phyloP scores from a whole-genome alignment of 2,888 invertebrate species.

The Zaprionus lineosus region DNA sequence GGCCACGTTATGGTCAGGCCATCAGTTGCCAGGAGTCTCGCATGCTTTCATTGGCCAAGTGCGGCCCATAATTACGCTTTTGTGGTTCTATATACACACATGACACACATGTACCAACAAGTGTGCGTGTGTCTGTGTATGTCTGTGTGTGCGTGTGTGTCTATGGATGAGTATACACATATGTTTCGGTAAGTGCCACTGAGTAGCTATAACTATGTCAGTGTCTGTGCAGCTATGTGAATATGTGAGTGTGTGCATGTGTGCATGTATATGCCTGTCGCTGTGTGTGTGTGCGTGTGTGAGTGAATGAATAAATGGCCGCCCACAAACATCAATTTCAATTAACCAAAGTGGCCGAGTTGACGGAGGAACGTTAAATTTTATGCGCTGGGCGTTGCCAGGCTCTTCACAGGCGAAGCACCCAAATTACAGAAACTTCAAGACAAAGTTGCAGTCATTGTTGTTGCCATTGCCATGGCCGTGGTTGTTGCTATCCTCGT shows the following conservation, averaged over 20 bases:
- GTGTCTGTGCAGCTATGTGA: no score
- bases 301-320: slow-evolving; percentile 36
- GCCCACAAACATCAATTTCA: slow-evolving; percentile 77
- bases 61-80: slow-evolving; percentile 43
- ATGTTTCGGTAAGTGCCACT: neutral
- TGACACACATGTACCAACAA: neutral
- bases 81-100: slow-evolving; percentile 33
- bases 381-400: slow-evolving; percentile 70
- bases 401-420: slow-evolving; percentile 9
- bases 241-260: slow-evolving; percentile 1
- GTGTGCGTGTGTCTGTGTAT: neutral
- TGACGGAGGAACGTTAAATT: slow-evolving; percentile 75
- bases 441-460: slow-evolving; percentile 54
- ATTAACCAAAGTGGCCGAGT: slow-evolving; percentile 76
- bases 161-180: neutral
- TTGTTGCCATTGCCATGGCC: slow-evolving; percentile 8
- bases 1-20: slow-evolving; percentile 34
- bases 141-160: neutral
- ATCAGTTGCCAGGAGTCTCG: slow-evolving; percentile 20
- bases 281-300: slow-evolving; percentile 11
- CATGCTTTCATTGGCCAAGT: slow-evolving; percentile 21
- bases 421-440: slow-evolving; percentile 43
- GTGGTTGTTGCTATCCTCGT: no score
- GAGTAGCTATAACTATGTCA: neutral
- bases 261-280: neutral